Conservation (phyloP, 2,797 vertebrate genomes). For the Myioborus melanocephalus region DNA sequence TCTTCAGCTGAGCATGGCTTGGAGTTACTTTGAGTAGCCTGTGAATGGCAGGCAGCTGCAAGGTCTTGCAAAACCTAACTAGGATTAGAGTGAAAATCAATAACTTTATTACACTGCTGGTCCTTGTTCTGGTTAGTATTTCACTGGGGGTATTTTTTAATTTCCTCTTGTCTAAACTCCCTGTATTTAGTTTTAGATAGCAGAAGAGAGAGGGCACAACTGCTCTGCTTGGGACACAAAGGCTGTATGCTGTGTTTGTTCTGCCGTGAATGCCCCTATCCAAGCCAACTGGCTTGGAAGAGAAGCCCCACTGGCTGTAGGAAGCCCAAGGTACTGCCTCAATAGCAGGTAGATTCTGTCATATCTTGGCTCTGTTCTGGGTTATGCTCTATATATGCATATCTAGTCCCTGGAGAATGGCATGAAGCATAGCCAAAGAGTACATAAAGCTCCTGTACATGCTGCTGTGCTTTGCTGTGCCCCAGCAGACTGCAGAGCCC, state of each 20-base stretch:
- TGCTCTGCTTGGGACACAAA: background rate
- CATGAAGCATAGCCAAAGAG: background rate
- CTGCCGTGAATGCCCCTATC: background rate
- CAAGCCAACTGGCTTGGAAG: background rate
- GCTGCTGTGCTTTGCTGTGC: background rate
- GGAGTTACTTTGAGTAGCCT: constrained; percentile 39
- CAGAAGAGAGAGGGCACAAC: background rate
- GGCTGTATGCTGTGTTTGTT: background rate
- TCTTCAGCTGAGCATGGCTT: background rate
- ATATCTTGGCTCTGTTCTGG: background rate
- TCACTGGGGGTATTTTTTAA: background rate
- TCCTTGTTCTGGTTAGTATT: background rate
- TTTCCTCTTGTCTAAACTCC: background rate
- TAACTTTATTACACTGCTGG: background rate
- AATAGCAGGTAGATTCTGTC: fast-evolving
- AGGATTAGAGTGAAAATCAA: constrained; percentile 10
- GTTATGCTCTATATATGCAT: background rate
- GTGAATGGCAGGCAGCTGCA: constrained; percentile 26
- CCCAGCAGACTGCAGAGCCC: background rate
- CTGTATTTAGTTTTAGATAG: background rate
- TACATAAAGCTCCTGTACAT: background rate
- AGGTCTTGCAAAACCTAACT: constrained; percentile 36
- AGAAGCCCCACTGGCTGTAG: background rate
- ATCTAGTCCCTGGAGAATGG: background rate
- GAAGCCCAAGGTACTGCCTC: background rate